Percentiles rank a stretch among this genome's conserved stretches.
Evolutionary conservation across 2,888 invertebrate genomes (phyloP).

Genomic region (Cephus pygmeus): DNA sequence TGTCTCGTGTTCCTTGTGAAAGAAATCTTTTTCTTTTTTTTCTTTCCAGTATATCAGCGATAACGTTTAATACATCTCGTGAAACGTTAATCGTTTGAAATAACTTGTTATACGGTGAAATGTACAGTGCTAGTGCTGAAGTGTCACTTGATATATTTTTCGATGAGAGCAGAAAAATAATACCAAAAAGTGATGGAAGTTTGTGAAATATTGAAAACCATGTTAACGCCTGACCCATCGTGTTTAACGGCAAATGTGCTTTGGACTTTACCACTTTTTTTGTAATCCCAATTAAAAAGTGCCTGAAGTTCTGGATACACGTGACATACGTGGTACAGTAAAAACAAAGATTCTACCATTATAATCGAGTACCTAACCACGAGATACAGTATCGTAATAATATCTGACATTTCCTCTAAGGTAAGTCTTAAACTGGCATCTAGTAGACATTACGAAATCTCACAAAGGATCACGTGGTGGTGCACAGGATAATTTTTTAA

Average conservation of each 20-base stretch:
- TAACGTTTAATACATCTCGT: not conserved
- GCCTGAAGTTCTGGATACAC: not conserved
- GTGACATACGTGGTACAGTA: not conserved
- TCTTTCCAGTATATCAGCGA: not conserved
- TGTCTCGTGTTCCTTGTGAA: not conserved
- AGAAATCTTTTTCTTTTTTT: not conserved
- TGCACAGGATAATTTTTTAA: not conserved
- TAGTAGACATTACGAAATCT: not conserved
- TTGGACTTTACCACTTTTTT: not conserved
- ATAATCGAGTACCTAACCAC: not conserved
- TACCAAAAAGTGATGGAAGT: not conserved
- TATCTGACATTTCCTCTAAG: not conserved
- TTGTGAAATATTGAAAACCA: not conserved
- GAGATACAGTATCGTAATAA: not conserved
- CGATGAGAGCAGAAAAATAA: not conserved
- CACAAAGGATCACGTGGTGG: not conserved
- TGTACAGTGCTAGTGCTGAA: not conserved
- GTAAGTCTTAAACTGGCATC: not conserved
- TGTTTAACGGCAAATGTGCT: not conserved
- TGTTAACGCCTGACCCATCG: not conserved
- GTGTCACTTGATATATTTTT: not conserved
- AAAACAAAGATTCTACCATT: not conserved
- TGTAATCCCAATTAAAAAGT: not conserved
- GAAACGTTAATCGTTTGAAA: not conserved
- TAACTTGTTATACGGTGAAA: not conserved